phyloP scores from a whole-genome alignment of 1,140 invertebrate species.

The Octopus bimaculoides region DNA sequence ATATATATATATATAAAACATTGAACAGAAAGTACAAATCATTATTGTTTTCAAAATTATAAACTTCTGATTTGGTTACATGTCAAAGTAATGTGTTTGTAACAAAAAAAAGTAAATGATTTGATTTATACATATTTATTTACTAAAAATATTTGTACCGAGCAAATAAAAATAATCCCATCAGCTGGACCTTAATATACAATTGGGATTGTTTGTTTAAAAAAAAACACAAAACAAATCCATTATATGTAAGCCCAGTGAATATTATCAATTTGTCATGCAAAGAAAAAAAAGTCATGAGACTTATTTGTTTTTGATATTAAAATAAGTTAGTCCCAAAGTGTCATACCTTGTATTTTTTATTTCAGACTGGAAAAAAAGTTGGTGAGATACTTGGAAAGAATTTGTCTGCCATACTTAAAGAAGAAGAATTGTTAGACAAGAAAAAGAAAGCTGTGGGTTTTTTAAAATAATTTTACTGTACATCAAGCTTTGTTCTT shows the following conservation, averaged over 20 bases:
- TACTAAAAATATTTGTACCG: too few relatives aligned
- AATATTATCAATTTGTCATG: not conserved
- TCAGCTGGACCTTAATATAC: not conserved
- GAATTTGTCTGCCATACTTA: slow-evolving; percentile 59
- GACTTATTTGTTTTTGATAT: not conserved
- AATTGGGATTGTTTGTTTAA: not conserved
- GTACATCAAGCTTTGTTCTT: too few relatives aligned
- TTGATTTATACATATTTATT: not conserved
- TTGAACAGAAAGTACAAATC: too few relatives aligned
- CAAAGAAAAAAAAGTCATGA: not conserved
- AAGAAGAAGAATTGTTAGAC: slow-evolving; percentile 55
- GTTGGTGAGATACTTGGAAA: slow-evolving; percentile 63
- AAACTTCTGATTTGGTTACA: too few relatives aligned
- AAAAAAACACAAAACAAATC: not conserved
- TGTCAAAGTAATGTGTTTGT: not conserved
- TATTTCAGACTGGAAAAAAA: slow-evolving; percentile 55
- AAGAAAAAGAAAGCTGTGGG: slow-evolving; percentile 39
- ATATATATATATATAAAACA: too few relatives aligned
- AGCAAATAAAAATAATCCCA: too few relatives aligned
- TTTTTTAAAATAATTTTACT: slow-evolving; percentile 40
- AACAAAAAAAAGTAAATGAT: not conserved
- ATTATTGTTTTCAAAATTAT: too few relatives aligned
- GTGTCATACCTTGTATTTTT: slow-evolving; percentile 13
- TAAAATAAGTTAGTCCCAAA: not conserved
- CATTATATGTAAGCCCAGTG: not conserved